phyloP scores from a whole-genome alignment of 2,797 vertebrate genomes.

The Morelia viridis region DNA sequence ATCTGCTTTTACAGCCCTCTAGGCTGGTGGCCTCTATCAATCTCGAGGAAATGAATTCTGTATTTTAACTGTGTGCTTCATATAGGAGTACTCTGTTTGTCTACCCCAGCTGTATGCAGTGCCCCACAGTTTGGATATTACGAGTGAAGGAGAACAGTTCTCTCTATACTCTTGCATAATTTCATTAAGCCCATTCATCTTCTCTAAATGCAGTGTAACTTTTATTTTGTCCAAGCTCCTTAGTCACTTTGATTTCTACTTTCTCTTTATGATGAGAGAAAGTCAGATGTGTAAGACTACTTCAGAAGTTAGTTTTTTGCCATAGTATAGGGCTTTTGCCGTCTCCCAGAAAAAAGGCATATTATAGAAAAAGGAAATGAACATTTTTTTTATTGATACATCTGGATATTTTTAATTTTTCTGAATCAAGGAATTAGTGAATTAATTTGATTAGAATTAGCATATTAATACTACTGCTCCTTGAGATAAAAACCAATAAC shows the following conservation, averaged over 20 bases:
- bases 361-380: too few species aligned
- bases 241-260: background rate
- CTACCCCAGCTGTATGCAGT: background rate
- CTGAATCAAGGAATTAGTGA: too few species aligned
- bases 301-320: background rate
- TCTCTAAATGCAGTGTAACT: background rate
- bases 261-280: background rate
- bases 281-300: too few species aligned
- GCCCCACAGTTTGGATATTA: background rate
- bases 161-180: background rate
- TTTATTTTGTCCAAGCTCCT: background rate
- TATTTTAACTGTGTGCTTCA: background rate
- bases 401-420: too few species aligned
- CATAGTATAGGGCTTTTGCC: background rate
- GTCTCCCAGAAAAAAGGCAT: too few species aligned
- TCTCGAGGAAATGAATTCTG: background rate
- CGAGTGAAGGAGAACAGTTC: background rate
- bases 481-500: too few species aligned
- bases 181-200: background rate
- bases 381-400: too few species aligned
- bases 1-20: background rate
- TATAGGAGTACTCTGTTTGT: background rate
- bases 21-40: background rate
- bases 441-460: too few species aligned
- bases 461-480: too few species aligned